phyloP scores from a whole-genome alignment of 2,113 vertebrate species.

The Pantherophis guttatus region DNA sequence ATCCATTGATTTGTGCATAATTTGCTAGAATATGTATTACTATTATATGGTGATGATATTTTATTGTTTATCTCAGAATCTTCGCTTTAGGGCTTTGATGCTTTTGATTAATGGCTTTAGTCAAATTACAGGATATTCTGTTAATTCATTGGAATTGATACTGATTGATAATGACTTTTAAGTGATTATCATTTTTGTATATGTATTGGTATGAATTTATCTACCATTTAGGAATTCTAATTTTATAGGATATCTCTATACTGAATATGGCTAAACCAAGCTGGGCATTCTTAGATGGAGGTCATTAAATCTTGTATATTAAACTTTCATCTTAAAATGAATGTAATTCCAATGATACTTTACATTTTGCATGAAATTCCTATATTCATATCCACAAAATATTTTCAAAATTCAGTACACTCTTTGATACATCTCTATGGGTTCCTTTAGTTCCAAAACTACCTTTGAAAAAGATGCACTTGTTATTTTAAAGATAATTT shows the following conservation, averaged over 20 bases:
- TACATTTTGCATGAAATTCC: not conserved
- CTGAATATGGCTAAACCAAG: not conserved
- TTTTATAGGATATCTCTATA: not conserved
- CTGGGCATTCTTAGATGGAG: not conserved
- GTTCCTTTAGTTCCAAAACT: not conserved
- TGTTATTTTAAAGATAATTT: not conserved
- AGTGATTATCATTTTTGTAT: not conserved
- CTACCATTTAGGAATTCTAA: not conserved
- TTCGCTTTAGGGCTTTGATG: not conserved
- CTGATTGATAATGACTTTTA: not conserved
- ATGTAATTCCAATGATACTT: not conserved
- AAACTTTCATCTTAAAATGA: not conserved
- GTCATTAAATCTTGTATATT: not conserved
- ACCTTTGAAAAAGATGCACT: not conserved
- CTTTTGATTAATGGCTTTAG: not conserved
- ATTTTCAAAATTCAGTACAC: not conserved
- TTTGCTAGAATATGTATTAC: not conserved
- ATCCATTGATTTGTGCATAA: not conserved
- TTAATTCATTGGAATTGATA: not conserved
- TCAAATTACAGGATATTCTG: not conserved
- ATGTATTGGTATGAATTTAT: not conserved
- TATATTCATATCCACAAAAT: not conserved
- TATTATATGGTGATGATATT: not conserved
- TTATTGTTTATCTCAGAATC: not conserved
- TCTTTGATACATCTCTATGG: not conserved